These are phyloP conservation scores for Pristionchus exspectatus DNA, from an alignment of 2,888 invertebrate genomes.

Conservation along the genomic window DNA sequence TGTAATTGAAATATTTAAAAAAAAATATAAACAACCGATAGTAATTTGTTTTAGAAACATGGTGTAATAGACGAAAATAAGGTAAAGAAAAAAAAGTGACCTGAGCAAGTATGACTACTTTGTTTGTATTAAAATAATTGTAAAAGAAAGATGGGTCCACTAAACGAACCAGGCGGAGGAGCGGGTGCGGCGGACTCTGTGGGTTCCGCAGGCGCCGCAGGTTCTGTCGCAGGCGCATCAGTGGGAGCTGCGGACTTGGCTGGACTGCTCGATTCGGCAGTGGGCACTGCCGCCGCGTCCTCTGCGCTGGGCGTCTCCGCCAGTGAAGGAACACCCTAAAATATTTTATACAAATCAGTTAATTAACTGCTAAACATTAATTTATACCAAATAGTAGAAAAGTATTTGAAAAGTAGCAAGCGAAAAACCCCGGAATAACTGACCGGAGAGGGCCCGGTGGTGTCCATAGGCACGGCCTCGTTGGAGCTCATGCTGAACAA, in stretches of 20 bases:
- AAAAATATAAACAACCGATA: neutral
- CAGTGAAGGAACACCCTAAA: slow-evolving; percentile 10
- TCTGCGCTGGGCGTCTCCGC: neutral
- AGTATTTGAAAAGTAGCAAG: neutral
- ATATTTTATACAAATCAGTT: neutral
- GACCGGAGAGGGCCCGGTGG: neutral
- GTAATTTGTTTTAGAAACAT: too few relatives aligned
- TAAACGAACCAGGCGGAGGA: neutral
- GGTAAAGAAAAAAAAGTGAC: neutral
- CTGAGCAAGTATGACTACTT: too few relatives aligned
- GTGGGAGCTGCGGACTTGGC: neutral
- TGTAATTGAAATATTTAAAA: neutral
- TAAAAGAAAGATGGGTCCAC: too few relatives aligned
- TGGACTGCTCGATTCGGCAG: neutral
- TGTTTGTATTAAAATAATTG: too few relatives aligned
- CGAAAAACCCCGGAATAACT: neutral
- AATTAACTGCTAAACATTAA: neutral
- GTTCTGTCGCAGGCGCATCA: neutral
- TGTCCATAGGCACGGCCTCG: slow-evolving; percentile 24
- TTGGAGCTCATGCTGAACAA: slow-evolving; percentile 28
- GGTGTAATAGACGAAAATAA: neutral
- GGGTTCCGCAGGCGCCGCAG: neutral
- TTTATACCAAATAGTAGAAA: neutral
- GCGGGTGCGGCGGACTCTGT: neutral
- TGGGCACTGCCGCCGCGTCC: neutral